phyloP scores from a whole-genome alignment of 2,888 invertebrate species.

The Chalcis sispes region DNA sequence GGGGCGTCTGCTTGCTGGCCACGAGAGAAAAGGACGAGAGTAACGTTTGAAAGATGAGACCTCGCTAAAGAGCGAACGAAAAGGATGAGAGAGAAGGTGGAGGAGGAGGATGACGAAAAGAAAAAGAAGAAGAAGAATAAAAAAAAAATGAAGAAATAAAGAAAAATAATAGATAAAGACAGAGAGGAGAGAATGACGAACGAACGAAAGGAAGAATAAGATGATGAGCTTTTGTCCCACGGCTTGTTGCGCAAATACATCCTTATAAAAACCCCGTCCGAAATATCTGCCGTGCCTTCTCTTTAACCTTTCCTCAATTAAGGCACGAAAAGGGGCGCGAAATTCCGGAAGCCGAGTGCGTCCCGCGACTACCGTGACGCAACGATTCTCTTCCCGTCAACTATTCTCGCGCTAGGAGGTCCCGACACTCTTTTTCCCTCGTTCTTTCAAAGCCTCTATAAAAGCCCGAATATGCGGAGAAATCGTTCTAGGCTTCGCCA shows the following conservation, averaged over 20 bases:
- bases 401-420: slow-evolving; percentile 29
- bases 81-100: not conserved
- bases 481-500: slow-evolving; percentile 42
- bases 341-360: slow-evolving; percentile 63
- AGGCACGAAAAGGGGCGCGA: slow-evolving; percentile 57
- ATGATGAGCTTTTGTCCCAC: slow-evolving; percentile 30
- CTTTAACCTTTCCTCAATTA: not conserved
- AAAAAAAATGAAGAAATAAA: not conserved
- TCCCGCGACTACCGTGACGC: slow-evolving; percentile 39
- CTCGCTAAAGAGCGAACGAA: slow-evolving; percentile 33
- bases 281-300: not conserved
- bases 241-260: slow-evolving; percentile 16
- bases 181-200: not conserved
- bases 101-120: not conserved
- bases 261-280: not conserved
- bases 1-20: slow-evolving; percentile 61
- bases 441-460: no score
- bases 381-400: slow-evolving; percentile 6
- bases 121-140: not conserved
- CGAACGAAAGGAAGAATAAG: not conserved
- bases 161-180: not conserved
- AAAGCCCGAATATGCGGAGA: slow-evolving; percentile 53
- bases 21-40: not conserved
- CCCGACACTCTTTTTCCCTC: slow-evolving; percentile 30
- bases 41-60: slow-evolving; percentile 39